These are phyloP conservation scores for Hylomyscus alleni DNA, from an alignment of 2,797 vertebrate species.

Conservation along the genomic window DNA sequence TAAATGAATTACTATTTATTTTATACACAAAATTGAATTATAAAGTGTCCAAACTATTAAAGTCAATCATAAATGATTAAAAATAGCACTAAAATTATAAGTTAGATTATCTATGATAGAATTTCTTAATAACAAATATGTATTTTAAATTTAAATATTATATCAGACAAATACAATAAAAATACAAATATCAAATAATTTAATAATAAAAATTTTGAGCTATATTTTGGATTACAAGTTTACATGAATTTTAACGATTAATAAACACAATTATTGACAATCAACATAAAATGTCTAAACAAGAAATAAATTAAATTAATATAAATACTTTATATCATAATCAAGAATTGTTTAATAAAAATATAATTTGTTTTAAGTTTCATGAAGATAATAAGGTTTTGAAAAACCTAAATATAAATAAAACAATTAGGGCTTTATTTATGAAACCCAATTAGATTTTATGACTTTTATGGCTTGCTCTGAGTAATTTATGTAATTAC, in stretches of 20 bases:
- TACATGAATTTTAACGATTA: background rate
- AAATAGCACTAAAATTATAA: background rate
- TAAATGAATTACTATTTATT: background rate
- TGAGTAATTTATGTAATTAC: constrained; percentile 35
- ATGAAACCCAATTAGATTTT: constrained; percentile 49
- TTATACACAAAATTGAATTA: background rate
- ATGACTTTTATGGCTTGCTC: constrained; percentile 21
- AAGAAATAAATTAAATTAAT: background rate
- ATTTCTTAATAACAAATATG: background rate
- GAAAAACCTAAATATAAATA: constrained; percentile 43
- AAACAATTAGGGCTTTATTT: background rate
- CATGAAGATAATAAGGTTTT: background rate
- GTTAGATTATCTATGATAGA: background rate
- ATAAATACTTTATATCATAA: background rate
- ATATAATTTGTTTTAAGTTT: background rate
- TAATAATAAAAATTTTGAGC: background rate
- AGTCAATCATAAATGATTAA: background rate
- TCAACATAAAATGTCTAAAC: background rate
- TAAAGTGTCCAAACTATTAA: background rate
- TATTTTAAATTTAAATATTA: background rate
- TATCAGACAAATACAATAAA: background rate
- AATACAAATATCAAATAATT: background rate
- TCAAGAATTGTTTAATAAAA: constrained; percentile 51
- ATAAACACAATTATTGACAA: constrained; percentile 14
- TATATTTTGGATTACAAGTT: background rate